Base-by-base conservation (phyloP, 2,797 vertebrate species). In the Holocentrus rufus region DNA sequence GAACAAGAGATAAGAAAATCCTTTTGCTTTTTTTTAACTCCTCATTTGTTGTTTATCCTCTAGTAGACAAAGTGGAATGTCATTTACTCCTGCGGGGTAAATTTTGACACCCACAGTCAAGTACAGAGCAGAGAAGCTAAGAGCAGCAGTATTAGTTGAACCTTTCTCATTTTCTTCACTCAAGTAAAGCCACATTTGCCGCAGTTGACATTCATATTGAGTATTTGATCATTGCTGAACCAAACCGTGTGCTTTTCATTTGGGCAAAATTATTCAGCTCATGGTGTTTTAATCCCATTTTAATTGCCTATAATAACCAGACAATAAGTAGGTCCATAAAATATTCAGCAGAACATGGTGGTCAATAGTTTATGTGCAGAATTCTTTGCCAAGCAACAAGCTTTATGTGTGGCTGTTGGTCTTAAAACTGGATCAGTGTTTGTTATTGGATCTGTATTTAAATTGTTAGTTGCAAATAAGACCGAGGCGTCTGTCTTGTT, bases 1-100 rank as follows among this genome's bases (percentile, higher is more conserved):
- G 49, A 81, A 52, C 15, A 58, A 70, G 23, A 55, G 66, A 85
- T 75, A 76, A 79, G 64, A 72, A 65, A 70, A 73, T 42, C 50
- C 58, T 69, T 67, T 61, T 39, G 54, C 73, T n/a, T n/a, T n/a
- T n/a, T n/a, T n/a, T n/a, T 72, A 68, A 22, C 68, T 1, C 13
- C 30, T 27, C 10, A 44, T 69, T 74, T 59, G 69, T 77, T 65
- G 46, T 72, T 77, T 64, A 80, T 77, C 63, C 60, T 9, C 34
- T 66, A 55, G 31, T 34, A 74, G 64, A 84, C 71, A 69, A 76
- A 73, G 27, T 8, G 1, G 6, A 52, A 42, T 75, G 74, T 80
- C 72, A 72, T 81, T 70, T 57, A 69, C 53, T n/a, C n/a, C n/a
- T n/a, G n/a, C n/a, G n/a, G n/a, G n/a, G n/a, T n/a, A n/a, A n/a